Conservation (phyloP, 1,140 invertebrate species). For the Lineus longissimus region DNA sequence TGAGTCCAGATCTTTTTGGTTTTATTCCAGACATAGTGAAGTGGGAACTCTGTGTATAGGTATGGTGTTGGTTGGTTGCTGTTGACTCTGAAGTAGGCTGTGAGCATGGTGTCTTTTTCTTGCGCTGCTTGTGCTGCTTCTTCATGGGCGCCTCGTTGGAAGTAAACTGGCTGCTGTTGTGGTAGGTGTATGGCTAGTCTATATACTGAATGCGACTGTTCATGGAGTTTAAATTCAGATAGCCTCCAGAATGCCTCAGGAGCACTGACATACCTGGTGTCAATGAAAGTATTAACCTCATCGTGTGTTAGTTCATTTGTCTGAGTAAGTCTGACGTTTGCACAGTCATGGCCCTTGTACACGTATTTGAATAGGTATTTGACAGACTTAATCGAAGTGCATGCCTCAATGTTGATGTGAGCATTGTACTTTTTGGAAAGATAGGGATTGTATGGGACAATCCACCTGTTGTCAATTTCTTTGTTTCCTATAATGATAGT, state of each 20-base stretch:
- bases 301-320: constrained; percentile 6
- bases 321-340: not conserved
- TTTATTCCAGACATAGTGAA: constrained; percentile 40
- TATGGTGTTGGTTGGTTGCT: constrained; percentile 25
- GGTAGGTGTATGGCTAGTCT: too few species aligned
- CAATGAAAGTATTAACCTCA: not conserved
- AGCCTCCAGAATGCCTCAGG: not conserved
- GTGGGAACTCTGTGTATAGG: constrained; percentile 36
- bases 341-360: constrained; percentile 35
- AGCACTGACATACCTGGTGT: not conserved
- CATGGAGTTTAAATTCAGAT: too few species aligned
- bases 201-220: too few species aligned
- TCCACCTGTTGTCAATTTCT: constrained; percentile 3
- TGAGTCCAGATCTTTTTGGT: constrained; percentile 6
- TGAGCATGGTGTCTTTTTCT: too few species aligned
- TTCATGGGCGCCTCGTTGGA: too few species aligned
- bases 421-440: constrained; percentile 15
- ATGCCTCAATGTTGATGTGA: constrained; percentile 23
- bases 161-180: too few species aligned
- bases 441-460: constrained; percentile 23
- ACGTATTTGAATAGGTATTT: constrained; percentile 47
- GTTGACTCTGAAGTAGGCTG: too few species aligned
- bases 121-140: too few species aligned
- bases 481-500: not conserved
- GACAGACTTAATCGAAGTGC: not conserved